Evolutionary conservation across 2,797 vertebrate genomes (phyloP).

Genomic region (Betta splendens): DNA sequence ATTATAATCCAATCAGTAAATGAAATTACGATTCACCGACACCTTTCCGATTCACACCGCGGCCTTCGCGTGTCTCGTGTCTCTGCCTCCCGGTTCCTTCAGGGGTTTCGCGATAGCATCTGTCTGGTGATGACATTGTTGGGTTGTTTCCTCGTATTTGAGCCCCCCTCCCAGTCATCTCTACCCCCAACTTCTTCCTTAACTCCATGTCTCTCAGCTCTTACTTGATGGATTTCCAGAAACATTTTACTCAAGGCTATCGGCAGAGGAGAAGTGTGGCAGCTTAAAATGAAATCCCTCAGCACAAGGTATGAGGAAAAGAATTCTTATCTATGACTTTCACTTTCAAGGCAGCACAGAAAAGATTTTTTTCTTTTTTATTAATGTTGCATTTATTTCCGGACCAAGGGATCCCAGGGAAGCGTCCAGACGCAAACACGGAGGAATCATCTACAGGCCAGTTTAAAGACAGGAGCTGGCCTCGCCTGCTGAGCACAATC

Average conservation of each 20-base stretch:
- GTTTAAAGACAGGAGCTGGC: constrained; percentile 41
- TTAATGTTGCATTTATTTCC: constrained; percentile 33
- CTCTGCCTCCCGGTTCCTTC: constrained; percentile 9
- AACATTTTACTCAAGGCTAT: constrained; percentile 34
- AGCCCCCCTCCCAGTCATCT: constrained; percentile 24
- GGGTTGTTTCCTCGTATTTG: constrained; percentile 5
- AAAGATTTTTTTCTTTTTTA: constrained; percentile 3
- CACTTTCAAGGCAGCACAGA: constrained; percentile 6
- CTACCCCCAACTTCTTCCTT: constrained; percentile 12
- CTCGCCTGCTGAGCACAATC: constrained; percentile 54
- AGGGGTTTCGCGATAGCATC: constrained; percentile 39
- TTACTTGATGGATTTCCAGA: constrained; percentile 39
- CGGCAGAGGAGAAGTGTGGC: constrained; percentile 17
- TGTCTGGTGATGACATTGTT: constrained; percentile 40
- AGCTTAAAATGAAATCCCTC: constrained; percentile 36
- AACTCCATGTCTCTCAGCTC: constrained; percentile 26
- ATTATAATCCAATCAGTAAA: background rate
- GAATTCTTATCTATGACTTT: constrained; percentile 1
- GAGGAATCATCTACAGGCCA: constrained; percentile 42
- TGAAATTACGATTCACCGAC: background rate
- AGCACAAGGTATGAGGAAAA: constrained; percentile 5
- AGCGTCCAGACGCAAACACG: constrained; percentile 37
- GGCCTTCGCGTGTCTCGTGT: constrained; percentile 1
- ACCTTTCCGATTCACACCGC: background rate
- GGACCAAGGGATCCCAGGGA: constrained; percentile 17